These are phyloP conservation scores for Gastracanthus pulcherrimus DNA, from an alignment of 2,888 invertebrate genomes.

Conservation along the genomic window DNA sequence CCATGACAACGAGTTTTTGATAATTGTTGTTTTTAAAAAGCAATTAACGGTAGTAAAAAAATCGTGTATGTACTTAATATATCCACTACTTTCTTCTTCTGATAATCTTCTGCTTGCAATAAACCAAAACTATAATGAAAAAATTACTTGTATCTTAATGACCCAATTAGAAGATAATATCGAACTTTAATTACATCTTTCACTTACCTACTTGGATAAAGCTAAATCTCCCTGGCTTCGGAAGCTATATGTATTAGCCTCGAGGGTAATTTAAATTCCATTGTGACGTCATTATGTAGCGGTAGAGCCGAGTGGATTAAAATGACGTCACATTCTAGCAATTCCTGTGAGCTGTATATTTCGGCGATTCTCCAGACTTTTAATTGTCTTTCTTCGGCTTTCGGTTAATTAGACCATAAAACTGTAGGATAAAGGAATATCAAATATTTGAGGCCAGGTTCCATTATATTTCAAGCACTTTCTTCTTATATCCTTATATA, in stretches of 20 bases:
- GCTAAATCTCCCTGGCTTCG: not conserved
- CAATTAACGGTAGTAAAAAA: slow-evolving; percentile 7
- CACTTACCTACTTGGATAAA: not conserved
- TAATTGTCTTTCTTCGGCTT: not conserved
- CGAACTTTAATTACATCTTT: slow-evolving; percentile 29
- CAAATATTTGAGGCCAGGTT: not conserved
- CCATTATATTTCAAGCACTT: not conserved
- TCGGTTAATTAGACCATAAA: not conserved
- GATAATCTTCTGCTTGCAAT: not conserved
- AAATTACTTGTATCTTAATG: slow-evolving; percentile 37
- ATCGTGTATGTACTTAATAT: not conserved
- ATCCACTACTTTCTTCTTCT: not conserved
- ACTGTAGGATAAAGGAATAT: not conserved
- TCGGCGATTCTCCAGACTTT: not conserved
- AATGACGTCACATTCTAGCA: slow-evolving; percentile 21
- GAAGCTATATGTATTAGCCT: not conserved
- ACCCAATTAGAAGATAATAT: slow-evolving; percentile 35
- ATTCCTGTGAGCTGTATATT: not conserved
- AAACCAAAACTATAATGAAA: not conserved
- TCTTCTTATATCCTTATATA: too few species aligned
- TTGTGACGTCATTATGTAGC: slow-evolving; percentile 21
- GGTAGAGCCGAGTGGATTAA: not conserved
- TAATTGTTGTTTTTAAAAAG: slow-evolving; percentile 10
- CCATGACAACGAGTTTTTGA: too few species aligned
- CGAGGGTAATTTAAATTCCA: slow-evolving; percentile 45